Evolutionary conservation across 2,113 vertebrate species (phyloP).

Genomic region (Sceloporus tristichus): DNA sequence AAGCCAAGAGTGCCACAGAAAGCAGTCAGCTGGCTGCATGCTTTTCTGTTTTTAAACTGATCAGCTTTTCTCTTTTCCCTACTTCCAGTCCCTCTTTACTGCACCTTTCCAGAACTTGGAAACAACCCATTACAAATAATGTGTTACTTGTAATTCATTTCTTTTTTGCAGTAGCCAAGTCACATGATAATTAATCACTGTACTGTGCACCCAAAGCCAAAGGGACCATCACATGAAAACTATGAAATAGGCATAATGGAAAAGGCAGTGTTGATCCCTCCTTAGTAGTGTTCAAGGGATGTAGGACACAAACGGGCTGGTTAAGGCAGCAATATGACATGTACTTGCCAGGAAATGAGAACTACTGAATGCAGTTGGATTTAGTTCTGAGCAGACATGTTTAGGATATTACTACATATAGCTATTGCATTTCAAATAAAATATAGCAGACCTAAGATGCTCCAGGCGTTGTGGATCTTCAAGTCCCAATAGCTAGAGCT

Average conservation of each 20-base stretch:
- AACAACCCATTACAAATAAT: neutral
- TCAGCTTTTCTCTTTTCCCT: neutral
- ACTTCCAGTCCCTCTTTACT: neutral
- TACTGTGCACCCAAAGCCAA: too few relatives aligned
- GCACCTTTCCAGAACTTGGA: neutral
- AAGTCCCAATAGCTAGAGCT: neutral
- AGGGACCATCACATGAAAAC: too few relatives aligned
- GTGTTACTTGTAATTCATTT: neutral
- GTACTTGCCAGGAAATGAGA: neutral
- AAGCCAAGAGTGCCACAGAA: neutral
- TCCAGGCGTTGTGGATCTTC: neutral
- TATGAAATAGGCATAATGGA: too few relatives aligned
- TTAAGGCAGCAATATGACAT: neutral
- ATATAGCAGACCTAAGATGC: neutral
- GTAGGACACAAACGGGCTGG: neutral
- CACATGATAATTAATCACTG: neutral
- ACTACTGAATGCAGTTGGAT: neutral
- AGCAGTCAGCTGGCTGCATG: neutral
- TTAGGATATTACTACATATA: neutral
- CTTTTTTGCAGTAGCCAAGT: neutral
- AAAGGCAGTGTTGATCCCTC: too few relatives aligned
- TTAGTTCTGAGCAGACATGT: neutral
- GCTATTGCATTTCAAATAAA: too few relatives aligned
- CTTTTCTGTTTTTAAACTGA: conserved; percentile 1
- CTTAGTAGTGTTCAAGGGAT: too few relatives aligned